Percentiles rank a stretch among this genome's conserved stretches.
These are phyloP conservation scores for Zoanthus sansibaricus DNA, from an alignment of 92 coral and sea anemone genomes.

Conservation along the genomic window DNA sequence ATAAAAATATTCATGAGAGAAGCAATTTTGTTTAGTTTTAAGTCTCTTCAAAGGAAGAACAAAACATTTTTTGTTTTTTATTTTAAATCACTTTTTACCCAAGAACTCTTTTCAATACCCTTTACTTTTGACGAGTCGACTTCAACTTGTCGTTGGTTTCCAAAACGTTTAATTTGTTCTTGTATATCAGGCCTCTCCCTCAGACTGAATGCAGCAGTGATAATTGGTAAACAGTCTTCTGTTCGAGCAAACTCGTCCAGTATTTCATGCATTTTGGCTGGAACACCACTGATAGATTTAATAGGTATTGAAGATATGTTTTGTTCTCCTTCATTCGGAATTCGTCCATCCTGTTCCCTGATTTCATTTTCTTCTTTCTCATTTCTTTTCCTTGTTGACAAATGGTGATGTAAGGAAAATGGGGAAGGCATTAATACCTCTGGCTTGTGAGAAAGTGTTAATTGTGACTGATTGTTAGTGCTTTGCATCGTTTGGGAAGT, in stretches of 20 bases:
- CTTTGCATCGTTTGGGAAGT: too few relatives aligned
- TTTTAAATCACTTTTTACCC: neutral
- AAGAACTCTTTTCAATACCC: neutral
- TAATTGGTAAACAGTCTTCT: slow-evolving; percentile 10
- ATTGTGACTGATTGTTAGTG: too few relatives aligned
- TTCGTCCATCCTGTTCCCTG: neutral
- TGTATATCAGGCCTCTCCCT: slow-evolving; percentile 33
- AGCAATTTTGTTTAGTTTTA: too few relatives aligned
- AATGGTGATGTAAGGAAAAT: neutral
- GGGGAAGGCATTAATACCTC: neutral
- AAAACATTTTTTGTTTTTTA: neutral
- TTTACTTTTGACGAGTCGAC: neutral
- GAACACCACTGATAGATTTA: neutral
- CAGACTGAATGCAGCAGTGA: slow-evolving; percentile 31
- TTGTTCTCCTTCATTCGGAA: neutral
- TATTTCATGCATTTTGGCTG: neutral
- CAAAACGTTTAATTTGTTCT: slow-evolving; percentile 23
- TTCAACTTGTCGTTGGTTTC: slow-evolving; percentile 24
- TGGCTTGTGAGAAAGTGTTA: neutral
- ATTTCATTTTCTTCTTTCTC: neutral
- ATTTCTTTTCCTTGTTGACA: neutral
- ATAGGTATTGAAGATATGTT: neutral
- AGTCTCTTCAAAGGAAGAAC: too few relatives aligned
- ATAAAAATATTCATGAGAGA: too few relatives aligned
- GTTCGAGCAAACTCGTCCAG: slow-evolving; percentile 36